Base-by-base conservation (phyloP, 1,140 invertebrate genomes). In the Drosophila sturtevanti region DNA sequence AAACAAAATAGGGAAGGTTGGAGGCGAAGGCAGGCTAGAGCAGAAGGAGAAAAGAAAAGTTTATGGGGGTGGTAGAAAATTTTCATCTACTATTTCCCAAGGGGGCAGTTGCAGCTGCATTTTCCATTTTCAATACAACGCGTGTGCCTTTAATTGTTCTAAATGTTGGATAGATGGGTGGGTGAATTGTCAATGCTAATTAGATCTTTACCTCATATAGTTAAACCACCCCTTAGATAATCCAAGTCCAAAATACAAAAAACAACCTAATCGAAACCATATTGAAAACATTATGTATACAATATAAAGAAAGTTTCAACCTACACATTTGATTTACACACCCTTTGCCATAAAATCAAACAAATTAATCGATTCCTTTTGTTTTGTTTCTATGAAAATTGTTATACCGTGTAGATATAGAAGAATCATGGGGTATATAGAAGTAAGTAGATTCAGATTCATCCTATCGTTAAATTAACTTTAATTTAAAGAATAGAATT, bases 291-390 rank as follows among this genome's bases (percentile, higher is more conserved):
- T 7, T 31, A 31, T 31, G 27, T 7, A 31, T 44, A 44, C 41
- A 48, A 48, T 48, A 48, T 48, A 48, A 21, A 48, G 41, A 48
- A 48, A 48, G 41, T 48, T 48, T 48, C 41, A 48, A 11, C 41
- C 41, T 73, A 68, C 71, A 63, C 38, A 82, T 79, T 81, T 55
- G 76, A 79, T 77, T 82, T 48, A 48, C 41, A 48, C 41, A 48
- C 41, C 41, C 41, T 48, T 87, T 77, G 65, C 82, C 82, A 87
- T 87, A 87, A 89, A 77, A 65, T 82, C 51, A 87, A 89, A 79
- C 82, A 89, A 87, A 87, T 89, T 87, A 89, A 68, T 77, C 55
- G 68, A 70, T 63, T 70, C 72, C 76, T 65, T 82, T 82, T 75
- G 87, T 87, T 70, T 35, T 48, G 65, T 63, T 11, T 21, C 41